A percentile compares a stretch with the other conserved stretches of the same genome.
phyloP scores from a whole-genome alignment of 2,113 vertebrate species.

The Smithornis capensis region DNA sequence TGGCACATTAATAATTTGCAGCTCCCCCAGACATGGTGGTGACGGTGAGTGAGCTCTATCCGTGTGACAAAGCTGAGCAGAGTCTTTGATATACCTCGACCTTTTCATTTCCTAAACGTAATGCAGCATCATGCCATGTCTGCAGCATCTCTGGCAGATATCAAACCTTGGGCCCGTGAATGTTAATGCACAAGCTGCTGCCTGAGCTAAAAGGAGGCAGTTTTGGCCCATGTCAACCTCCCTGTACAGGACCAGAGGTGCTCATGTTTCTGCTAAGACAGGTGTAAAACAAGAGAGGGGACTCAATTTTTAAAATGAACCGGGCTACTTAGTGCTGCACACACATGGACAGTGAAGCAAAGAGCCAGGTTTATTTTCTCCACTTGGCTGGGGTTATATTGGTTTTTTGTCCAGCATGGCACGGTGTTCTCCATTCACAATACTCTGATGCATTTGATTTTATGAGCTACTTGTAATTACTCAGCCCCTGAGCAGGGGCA shows the following conservation, averaged over 20 bases:
- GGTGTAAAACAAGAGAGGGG: not conserved
- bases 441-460: not conserved
- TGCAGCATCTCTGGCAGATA: not conserved
- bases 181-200: not conserved
- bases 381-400: not conserved
- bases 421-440: not conserved
- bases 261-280: not conserved
- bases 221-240: not conserved
- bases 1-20: not conserved
- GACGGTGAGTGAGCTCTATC: not conserved
- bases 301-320: not conserved
- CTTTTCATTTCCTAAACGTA: not conserved
- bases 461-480: rapidly evolving
- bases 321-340: not conserved
- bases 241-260: rapidly evolving
- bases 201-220: not conserved
- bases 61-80: rapidly evolving
- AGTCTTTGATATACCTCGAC: not conserved
- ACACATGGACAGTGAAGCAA: not conserved
- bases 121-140: not conserved
- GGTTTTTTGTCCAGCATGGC: not conserved
- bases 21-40: rapidly evolving
- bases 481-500: not conserved
- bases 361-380: not conserved
- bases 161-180: rapidly evolving